These are phyloP conservation scores for Nesometra sesokonis DNA, from an alignment of 35 echinoderm and acorn worm species.

Conservation along the genomic window DNA sequence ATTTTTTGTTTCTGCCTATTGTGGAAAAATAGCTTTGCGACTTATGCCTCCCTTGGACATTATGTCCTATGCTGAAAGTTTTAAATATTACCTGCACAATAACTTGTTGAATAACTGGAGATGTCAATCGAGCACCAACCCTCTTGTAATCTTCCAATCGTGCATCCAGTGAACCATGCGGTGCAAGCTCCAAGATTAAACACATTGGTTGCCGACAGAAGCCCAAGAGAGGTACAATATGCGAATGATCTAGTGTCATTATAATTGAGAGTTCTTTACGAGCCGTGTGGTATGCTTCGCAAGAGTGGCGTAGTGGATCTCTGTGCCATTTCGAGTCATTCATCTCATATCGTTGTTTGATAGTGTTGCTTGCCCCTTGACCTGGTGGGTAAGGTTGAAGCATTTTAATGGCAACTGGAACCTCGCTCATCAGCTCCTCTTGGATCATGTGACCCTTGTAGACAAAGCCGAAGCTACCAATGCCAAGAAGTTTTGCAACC, in stretches of 20 bases:
- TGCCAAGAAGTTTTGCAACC: slow-evolving; percentile 61
- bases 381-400: slow-evolving; percentile 88
- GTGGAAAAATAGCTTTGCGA: no score
- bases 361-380: slow-evolving; percentile 56
- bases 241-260: slow-evolving; percentile 54
- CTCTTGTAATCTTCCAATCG: slow-evolving; percentile 74
- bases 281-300: slow-evolving; percentile 68
- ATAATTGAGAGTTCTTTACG: slow-evolving; percentile 86
- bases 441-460: slow-evolving; percentile 55
- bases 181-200: slow-evolving; percentile 80
- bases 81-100: slow-evolving; percentile 58
- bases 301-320: slow-evolving; percentile 56
- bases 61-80: no score
- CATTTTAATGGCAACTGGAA: slow-evolving; percentile 71
- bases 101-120: slow-evolving; percentile 44
- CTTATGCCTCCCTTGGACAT: no score
- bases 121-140: slow-evolving; percentile 61
- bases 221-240: slow-evolving; percentile 68
- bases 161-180: slow-evolving; percentile 62
- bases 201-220: slow-evolving; percentile 86
- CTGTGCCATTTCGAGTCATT: slow-evolving; percentile 85
- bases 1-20: no score
- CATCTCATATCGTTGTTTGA: slow-evolving; percentile 62
- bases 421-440: background rate
- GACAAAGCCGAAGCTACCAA: slow-evolving; percentile 84